Evolutionary conservation across 2,113 vertebrate genomes (phyloP).

Genomic region (Puntigrus tetrazona): DNA sequence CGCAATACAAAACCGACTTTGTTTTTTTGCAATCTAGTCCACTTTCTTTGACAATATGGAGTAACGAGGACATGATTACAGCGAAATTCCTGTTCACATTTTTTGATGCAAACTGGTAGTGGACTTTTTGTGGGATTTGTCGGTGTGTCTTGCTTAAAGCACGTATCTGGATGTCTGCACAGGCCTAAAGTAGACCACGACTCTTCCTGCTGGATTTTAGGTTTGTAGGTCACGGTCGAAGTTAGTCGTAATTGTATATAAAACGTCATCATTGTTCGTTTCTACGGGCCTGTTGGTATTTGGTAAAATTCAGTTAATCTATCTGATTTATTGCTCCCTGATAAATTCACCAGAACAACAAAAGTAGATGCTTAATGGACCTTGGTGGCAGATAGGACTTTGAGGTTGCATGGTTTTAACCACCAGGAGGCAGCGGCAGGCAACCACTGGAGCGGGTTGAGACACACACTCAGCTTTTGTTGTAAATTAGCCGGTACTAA

Average conservation of each 20-base stretch:
- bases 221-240: background rate
- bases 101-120: background rate
- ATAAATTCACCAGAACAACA: background rate
- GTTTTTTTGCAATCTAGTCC: conserved; percentile 29
- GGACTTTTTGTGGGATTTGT: background rate
- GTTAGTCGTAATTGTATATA: background rate
- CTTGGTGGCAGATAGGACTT: conserved; percentile 20
- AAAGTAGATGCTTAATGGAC: conserved; percentile 23
- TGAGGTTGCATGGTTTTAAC: conserved; percentile 28
- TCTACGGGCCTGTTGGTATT: background rate
- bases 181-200: background rate
- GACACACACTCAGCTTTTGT: background rate
- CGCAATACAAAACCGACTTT: conserved; percentile 28
- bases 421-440: conserved; percentile 60
- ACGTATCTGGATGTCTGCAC: background rate
- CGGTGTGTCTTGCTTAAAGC: background rate
- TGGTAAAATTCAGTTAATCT: background rate
- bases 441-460: conserved; percentile 23
- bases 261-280: background rate
- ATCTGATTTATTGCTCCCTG: background rate
- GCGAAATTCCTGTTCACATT: background rate
- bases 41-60: conserved; percentile 16
- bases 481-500: conserved; percentile 14
- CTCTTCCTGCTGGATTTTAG: background rate
- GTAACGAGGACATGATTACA: conserved; percentile 25